A percentile compares a stretch with the other conserved stretches of the same genome.
Evolutionary conservation across 2,888 invertebrate species (phyloP).

Genomic region (Amphipoea oculea): DNA sequence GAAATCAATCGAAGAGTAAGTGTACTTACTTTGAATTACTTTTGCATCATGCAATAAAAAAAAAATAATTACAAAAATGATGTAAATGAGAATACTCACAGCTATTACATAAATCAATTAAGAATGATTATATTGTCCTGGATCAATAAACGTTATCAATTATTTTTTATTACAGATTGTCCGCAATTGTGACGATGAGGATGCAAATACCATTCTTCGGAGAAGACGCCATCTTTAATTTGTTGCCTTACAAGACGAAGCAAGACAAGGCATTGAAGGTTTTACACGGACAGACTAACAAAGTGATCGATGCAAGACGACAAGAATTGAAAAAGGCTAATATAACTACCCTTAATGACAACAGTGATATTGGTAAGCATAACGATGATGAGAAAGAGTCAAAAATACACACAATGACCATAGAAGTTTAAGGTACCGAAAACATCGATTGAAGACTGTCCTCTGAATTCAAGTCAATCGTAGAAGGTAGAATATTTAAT

Average conservation of each 20-base stretch:
- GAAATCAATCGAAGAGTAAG: slow-evolving; percentile 93
- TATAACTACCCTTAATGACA: slow-evolving; percentile 67
- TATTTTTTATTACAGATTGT: slow-evolving; percentile 68
- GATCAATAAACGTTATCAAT: neutral
- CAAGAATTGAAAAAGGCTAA: slow-evolving; percentile 77
- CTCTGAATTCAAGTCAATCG: neutral
- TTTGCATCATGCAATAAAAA: slow-evolving; percentile 1
- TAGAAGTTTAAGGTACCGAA: neutral
- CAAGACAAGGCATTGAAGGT: slow-evolving; percentile 86
- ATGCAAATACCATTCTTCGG: slow-evolving; percentile 81
- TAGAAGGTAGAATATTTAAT: neutral
- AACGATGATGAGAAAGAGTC: neutral
- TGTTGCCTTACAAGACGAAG: slow-evolving; percentile 90
- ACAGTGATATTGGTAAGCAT: slow-evolving; percentile 77
- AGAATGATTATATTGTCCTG: slow-evolving; percentile 17
- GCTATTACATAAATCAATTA: neutral
- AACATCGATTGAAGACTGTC: neutral
- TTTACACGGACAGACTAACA: slow-evolving; percentile 84
- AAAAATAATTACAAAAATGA: neutral
- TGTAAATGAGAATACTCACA: neutral
- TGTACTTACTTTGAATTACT: slow-evolving; percentile 49
- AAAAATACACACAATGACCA: neutral
- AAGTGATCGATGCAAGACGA: slow-evolving; percentile 84
- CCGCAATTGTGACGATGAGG: slow-evolving; percentile 74
- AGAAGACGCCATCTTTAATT: slow-evolving; percentile 81